Evolutionary conservation across 2,797 vertebrate genomes (phyloP).

Genomic region (Lepilemur ruficaudatus): DNA sequence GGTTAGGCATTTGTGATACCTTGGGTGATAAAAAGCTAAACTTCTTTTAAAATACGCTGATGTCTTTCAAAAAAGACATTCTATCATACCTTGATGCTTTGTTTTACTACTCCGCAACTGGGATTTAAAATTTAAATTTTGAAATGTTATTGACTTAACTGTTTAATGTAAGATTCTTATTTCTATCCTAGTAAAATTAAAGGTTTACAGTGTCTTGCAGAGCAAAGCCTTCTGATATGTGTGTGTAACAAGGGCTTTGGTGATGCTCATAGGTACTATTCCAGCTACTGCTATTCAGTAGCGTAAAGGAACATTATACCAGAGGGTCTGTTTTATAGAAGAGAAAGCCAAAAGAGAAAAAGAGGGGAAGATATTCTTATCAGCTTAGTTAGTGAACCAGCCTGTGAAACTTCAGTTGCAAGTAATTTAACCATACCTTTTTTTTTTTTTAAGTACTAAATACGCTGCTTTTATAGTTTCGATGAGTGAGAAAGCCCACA

Average conservation of each 20-base stretch:
- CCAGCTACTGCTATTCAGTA: neutral
- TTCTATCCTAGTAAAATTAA: slow-evolving; percentile 26
- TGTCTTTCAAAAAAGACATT: slow-evolving; percentile 1
- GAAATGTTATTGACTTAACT: neutral
- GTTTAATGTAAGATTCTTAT: neutral
- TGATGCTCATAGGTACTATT: neutral
- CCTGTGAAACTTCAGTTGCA: neutral
- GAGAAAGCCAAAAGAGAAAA: neutral
- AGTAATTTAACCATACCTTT: neutral
- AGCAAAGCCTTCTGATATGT: neutral
- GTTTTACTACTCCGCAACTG: neutral
- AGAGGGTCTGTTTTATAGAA: neutral
- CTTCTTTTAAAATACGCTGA: neutral
- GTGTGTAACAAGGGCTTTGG: neutral
- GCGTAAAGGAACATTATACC: neutral
- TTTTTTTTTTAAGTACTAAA: neutral
- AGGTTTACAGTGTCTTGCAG: neutral
- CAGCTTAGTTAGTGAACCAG: slow-evolving; percentile 1
- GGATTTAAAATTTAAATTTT: neutral
- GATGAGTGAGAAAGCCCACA: neutral
- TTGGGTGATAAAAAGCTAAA: neutral
- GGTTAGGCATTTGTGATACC: neutral
- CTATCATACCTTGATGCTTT: neutral
- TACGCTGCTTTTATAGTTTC: slow-evolving; percentile 32
- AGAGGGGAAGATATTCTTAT: neutral